Base-by-base conservation (phyloP, 2,888 invertebrate species). In the Melipona beecheii region DNA sequence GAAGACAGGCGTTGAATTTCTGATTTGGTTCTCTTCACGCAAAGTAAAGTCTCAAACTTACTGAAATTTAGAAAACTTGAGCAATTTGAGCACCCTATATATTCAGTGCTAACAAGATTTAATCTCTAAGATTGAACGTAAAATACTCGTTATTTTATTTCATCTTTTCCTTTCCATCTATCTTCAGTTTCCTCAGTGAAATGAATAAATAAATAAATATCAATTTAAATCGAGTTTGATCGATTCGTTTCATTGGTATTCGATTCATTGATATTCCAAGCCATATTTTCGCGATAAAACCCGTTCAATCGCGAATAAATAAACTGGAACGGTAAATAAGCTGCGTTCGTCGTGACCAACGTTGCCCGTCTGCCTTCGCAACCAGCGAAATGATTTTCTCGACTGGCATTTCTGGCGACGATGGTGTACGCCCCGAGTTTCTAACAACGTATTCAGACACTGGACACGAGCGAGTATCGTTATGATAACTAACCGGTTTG, bases 401-500 rank as follows among this genome's bases (percentile, higher is more conserved):
- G 72, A 3, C 27, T 21, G n/a, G 49, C 31, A 31, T 62, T 60
- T 17, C 49, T 27, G 3, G 50, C 43, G 27, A 43, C 24, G 43
- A 19, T 43, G 36, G 24, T 72, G 24, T 49, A 17, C 64, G 50
- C n/a, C 9, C 24, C 19, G 24, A 54, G 74, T 65, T 65, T 64
- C 64, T 64, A 64, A 73, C 64, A 52, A 52, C 49, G 15, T 24
- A 52, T 62, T 76, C 64, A 21, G 19, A 52, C 54, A 54, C 54
- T 27, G 62, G 62, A 66, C 50, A 27, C 43, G 31, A 21, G 5
- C 69, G 17, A 15, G 24, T 54, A 31, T 75, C 69, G 49, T 78
- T 75, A 43, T 9, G 75, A 75, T 64, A 60, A 75, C 62, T n/a
- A 75, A 79, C 75, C 75, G 78, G 75, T 78, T 78, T 60, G 36